A percentile compares a stretch with the other conserved stretches of the same genome.
phyloP scores from a whole-genome alignment of 2,113 vertebrate genomes.

The Sturnus vulgaris region DNA sequence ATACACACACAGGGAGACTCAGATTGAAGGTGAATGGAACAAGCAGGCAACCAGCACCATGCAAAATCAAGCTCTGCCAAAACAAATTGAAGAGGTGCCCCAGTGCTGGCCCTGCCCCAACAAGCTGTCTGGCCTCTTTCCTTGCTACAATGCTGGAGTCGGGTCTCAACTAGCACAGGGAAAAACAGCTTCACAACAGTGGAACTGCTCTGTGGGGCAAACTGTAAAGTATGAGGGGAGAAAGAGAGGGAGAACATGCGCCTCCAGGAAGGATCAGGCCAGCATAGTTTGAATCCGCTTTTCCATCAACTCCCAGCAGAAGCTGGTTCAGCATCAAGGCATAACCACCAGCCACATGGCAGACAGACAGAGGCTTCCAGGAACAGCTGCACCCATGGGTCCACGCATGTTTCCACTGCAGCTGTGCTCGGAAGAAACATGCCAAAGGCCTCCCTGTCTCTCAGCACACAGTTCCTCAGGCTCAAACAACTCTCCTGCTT shows the following conservation, averaged over 20 bases:
- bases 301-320: not conserved
- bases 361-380: not conserved
- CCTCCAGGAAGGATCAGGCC: not conserved
- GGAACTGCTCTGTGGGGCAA: not conserved
- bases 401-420: not conserved
- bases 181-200: not conserved
- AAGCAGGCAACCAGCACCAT: constrained; percentile 1
- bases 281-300: not conserved
- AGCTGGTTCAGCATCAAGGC: not conserved
- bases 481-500: not conserved
- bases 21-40: constrained; percentile 10
- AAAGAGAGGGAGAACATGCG: not conserved
- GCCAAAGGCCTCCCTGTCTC: not conserved
- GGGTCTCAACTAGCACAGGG: constrained; percentile 20
- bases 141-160: not conserved
- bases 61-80: constrained; percentile 37
- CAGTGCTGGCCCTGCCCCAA: constrained; percentile 39
- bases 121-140: constrained; percentile 41
- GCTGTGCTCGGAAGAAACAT: not conserved
- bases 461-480: not conserved
- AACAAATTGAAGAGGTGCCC: constrained; percentile 44
- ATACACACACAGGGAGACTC: not conserved
- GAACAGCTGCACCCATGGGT: not conserved
- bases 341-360: not conserved
- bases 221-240: not conserved